Evolutionary conservation across 1,140 invertebrate genomes (phyloP).

Genomic region (Solenopsis fugax): DNA sequence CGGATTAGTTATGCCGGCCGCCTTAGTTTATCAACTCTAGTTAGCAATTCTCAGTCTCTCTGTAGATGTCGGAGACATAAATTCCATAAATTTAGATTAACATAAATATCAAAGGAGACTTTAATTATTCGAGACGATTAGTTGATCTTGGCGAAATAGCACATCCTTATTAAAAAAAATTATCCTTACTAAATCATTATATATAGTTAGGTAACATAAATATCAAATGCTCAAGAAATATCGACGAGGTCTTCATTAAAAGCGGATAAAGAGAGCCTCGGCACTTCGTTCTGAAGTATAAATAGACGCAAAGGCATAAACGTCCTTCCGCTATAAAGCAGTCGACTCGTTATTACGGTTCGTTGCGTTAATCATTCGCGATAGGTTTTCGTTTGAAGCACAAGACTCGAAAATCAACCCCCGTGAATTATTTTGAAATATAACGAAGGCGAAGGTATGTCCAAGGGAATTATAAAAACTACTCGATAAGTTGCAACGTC

Average conservation of each 20-base stretch:
- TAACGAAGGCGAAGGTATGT: neutral
- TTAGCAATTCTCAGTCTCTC: conserved; percentile 42
- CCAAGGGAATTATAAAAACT: neutral
- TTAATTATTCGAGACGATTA: neutral
- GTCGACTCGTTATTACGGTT: conserved; percentile 40
- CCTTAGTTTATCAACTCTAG: conserved; percentile 33
- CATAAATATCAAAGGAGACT: conserved; percentile 44
- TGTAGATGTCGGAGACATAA: conserved; percentile 31
- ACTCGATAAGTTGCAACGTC: neutral
- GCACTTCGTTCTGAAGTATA: conserved; percentile 30
- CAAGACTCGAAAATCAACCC: conserved; percentile 27
- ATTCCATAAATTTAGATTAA: conserved; percentile 59
- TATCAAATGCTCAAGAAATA: neutral
- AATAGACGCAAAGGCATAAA: conserved; percentile 51
- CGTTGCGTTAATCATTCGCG: conserved; percentile 47
- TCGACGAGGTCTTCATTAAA: conserved; percentile 34
- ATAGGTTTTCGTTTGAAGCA: neutral
- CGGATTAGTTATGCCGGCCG: conserved; percentile 5
- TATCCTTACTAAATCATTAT: neutral
- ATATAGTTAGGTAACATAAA: neutral
- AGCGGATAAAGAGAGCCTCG: conserved; percentile 23
- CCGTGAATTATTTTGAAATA: conserved; percentile 42
- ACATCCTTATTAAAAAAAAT: neutral
- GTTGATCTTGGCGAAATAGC: too few species aligned
- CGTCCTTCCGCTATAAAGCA: conserved; percentile 31